Evolutionary conservation across 1,140 invertebrate species (phyloP), one percentile per base, ranked within the genome.

Genomic region (Branchinecta lynchi): DNA sequence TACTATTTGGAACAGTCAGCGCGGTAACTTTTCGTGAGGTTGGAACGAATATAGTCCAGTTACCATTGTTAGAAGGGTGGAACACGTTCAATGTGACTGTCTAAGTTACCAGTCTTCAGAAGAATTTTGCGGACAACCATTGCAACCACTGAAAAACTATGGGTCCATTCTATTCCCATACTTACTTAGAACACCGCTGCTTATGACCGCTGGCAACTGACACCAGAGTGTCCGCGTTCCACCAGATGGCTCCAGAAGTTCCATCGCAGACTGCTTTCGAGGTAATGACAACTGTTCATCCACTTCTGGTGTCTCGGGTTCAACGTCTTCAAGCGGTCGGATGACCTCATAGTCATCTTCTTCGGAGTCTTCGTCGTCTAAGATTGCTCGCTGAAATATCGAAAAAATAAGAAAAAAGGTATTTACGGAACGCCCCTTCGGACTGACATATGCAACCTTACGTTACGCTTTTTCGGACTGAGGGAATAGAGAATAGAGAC

Each of bases 201-300:
- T 83, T 69, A 87, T 82, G 44, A 96, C 92, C 81, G 93, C 92
- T 0, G 90, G 90, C 69, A 96, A 87, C 79, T 97, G 90, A 79
- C 92, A 93, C 94, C 94, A 97, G 0, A 97, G 81, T 0, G 90
- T 92, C 73, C 92, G 81, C 65, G 87, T 83, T 3, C 86, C 85
- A 67, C 83, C 82, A 67, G 79, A 78, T 8, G 85, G 84, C 46
- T 80, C 81, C 51, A 87, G 82, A 32, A 89, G 79, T 73, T 86
- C 84, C 78, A 87, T 82, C 45, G 85, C 85, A 7, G 84, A 81
- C 17, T 84, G 72, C 7, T 44, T 65, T 8, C 21, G n/a, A 44
- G 44, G 43, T 15, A 44, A 8, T n/a, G 9, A 21, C 44, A 60
- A 9, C 12, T 8, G 67, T 10, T 65, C 44, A 8, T 70, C 21